These are phyloP conservation scores for Gadopsis marmoratus DNA, from an alignment of 2,797 vertebrate species.

Conservation along the genomic window DNA sequence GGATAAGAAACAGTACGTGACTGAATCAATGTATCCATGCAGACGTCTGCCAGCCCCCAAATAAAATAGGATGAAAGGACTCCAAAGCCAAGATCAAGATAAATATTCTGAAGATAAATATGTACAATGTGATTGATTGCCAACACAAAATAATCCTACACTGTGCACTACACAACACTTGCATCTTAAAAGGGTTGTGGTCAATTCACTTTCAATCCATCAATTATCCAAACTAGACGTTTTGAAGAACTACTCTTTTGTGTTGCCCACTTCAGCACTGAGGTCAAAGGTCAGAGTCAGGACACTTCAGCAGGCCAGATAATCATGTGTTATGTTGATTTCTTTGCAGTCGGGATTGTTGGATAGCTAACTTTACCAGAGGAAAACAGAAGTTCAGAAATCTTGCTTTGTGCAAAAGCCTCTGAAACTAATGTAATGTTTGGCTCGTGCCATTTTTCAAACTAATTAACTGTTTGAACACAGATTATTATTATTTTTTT, in stretches of 20 bases:
- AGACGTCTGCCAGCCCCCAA: not conserved
- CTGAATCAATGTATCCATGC: not conserved
- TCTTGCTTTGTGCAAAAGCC: not conserved
- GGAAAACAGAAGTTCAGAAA: too few relatives aligned
- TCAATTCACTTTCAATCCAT: slow-evolving; percentile 4
- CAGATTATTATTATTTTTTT: too few relatives aligned
- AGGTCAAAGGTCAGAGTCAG: not conserved
- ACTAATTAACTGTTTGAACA: too few relatives aligned
- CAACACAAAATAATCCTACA: not conserved
- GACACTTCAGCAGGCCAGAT: not conserved
- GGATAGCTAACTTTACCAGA: not conserved
- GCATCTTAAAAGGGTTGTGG: not conserved
- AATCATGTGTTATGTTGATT: not conserved
- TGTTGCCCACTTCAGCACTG: not conserved
- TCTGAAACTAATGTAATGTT: too few relatives aligned
- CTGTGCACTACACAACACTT: not conserved
- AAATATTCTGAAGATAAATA: not conserved
- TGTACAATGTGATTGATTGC: not conserved
- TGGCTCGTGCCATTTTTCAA: too few relatives aligned
- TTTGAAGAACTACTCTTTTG: not conserved
- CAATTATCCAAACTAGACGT: not conserved
- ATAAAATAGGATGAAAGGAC: not conserved
- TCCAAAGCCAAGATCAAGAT: not conserved
- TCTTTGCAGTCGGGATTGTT: not conserved
- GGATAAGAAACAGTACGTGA: not conserved